Evolutionary conservation across 1,140 invertebrate genomes (phyloP).

Genomic region (Gyrodactylus bullatarudis): DNA sequence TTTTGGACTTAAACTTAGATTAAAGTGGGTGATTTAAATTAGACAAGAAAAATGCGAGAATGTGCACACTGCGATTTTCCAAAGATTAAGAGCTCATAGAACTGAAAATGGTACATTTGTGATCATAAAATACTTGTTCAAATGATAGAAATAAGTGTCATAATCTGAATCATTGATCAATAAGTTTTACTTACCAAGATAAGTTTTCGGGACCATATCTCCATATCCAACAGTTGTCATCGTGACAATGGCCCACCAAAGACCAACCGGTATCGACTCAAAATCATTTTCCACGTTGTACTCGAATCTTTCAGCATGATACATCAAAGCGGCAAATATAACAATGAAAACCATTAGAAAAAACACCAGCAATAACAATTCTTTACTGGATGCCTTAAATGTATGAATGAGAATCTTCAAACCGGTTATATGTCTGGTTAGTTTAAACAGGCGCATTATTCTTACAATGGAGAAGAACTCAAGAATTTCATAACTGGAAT

Average conservation of each 20-base stretch:
- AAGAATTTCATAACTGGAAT: conserved; percentile 40
- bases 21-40: no score
- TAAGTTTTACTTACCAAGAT: conserved; percentile 44
- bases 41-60: no score
- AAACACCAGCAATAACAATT: conserved; percentile 95
- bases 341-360: conserved; percentile 84
- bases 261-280: conserved; percentile 48
- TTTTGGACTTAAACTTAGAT: no score
- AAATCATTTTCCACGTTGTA: conserved; percentile 61
- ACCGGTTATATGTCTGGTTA: conserved; percentile 19
- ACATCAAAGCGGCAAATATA: conserved; percentile 82
- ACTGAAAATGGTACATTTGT: no score
- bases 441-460: conserved; percentile 20
- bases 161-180: neutral
- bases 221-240: conserved; percentile 93
- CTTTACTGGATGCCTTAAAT: conserved; percentile 92
- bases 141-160: no score
- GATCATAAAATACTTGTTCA: no score
- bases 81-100: no score
- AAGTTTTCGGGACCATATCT: conserved; percentile 76
- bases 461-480: conserved; percentile 20
- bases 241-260: conserved; percentile 44
- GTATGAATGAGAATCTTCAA: conserved; percentile 33
- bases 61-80: no score
- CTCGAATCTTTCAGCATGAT: conserved; percentile 56